phyloP scores from a whole-genome alignment of 2,797 vertebrate genomes.

The Emys orbicularis region DNA sequence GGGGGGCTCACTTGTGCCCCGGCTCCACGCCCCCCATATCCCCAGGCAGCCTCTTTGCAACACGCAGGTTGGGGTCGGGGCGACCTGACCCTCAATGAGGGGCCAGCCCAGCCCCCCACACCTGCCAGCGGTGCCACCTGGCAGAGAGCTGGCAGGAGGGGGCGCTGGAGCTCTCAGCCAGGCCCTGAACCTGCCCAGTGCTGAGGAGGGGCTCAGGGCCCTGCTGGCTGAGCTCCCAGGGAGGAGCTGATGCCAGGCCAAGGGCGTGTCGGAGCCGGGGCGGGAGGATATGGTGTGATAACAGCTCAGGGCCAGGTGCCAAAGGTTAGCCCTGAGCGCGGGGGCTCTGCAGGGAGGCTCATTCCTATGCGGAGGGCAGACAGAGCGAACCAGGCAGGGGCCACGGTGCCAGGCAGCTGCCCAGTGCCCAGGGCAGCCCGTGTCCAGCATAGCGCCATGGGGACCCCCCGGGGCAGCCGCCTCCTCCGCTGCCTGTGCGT shows the following conservation, averaged over 20 bases:
- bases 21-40: background rate
- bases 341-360: background rate
- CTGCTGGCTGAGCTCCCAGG: background rate
- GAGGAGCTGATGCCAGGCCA: background rate
- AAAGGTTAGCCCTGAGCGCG: background rate
- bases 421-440: background rate
- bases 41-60: background rate
- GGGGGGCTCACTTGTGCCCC: background rate
- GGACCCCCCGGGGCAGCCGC: accelerated
- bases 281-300: slow-evolving; percentile 1
- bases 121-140: background rate
- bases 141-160: background rate
- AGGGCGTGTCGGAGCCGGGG: slow-evolving; percentile 48
- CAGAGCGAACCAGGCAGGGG: accelerated
- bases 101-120: background rate
- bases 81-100: accelerated
- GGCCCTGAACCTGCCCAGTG: background rate
- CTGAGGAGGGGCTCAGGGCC: slow-evolving; percentile 23
- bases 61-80: accelerated
- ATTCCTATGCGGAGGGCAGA: background rate
- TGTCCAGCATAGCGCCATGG: background rate
- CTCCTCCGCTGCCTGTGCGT: slow-evolving; percentile 3
- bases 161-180: background rate
- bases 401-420: background rate
- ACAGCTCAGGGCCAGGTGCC: background rate